phyloP scores from a whole-genome alignment of 2,113 vertebrate genomes.

The Ranitomeya imitator region DNA sequence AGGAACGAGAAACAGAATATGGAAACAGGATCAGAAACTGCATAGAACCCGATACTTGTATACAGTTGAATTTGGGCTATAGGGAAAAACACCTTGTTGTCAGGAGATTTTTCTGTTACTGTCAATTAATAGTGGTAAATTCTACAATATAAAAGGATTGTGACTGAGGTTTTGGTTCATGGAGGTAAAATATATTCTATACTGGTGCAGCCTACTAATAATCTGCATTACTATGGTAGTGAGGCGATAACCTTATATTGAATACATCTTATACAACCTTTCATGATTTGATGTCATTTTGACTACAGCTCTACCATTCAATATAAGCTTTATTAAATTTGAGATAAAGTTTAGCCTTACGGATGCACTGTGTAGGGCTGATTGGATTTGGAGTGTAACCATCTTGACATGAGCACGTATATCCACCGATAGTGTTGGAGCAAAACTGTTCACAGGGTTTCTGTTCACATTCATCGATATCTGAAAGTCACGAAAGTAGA shows the following conservation, averaged over 20 bases:
- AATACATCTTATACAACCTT: not conserved
- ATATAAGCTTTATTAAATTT: not conserved
- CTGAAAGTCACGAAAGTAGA: constrained; percentile 16
- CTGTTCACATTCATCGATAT: constrained; percentile 29
- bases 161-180: not conserved
- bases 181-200: not conserved
- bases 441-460: constrained; percentile 22
- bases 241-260: not conserved
- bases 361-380: not conserved
- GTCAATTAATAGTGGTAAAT: too few species aligned
- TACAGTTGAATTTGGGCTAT: not conserved
- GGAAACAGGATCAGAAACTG: not conserved
- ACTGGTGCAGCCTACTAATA: not conserved
- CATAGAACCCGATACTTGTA: not conserved
- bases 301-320: not conserved
- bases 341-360: constrained; percentile 1
- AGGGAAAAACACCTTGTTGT: too few species aligned
- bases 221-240: not conserved
- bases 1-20: not conserved
- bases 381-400: constrained; percentile 19
- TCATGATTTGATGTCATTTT: not conserved
- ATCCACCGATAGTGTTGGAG: constrained; percentile 40
- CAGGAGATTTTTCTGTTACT: too few species aligned
- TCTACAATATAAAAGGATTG: too few species aligned
- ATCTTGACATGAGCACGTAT: constrained; percentile 7